These are phyloP conservation scores for Numida meleagris DNA, from an alignment of 2,113 vertebrate species.

Conservation along the genomic window DNA sequence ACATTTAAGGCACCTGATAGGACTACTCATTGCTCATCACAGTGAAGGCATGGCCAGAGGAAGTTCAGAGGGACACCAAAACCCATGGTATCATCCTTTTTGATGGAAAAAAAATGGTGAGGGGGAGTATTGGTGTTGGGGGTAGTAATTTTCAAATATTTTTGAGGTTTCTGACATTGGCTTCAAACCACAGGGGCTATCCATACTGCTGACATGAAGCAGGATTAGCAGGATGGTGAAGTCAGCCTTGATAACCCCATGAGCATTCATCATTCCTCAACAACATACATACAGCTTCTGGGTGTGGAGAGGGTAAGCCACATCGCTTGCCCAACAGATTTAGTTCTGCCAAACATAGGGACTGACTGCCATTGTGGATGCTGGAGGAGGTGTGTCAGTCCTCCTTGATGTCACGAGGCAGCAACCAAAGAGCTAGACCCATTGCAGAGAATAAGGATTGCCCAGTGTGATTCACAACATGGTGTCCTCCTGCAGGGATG, in stretches of 20 bases:
- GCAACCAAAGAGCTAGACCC: neutral
- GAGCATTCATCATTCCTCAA: neutral
- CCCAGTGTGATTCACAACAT: accelerated
- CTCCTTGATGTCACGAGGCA: neutral
- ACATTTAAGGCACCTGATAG: neutral
- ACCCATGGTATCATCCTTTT: neutral
- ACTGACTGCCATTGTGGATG: neutral
- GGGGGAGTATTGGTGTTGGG: neutral
- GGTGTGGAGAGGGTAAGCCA: constrained; percentile 20
- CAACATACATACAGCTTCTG: neutral
- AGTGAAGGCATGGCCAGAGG: neutral
- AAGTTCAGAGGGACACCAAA: neutral
- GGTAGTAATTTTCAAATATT: neutral
- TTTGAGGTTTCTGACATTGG: neutral
- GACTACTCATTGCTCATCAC: neutral
- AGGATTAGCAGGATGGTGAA: constrained; percentile 23
- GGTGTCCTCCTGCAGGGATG: neutral
- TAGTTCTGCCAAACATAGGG: neutral
- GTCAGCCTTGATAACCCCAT: constrained; percentile 5
- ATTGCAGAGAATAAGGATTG: neutral
- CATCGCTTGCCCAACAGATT: constrained; percentile 10
- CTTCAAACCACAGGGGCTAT: neutral
- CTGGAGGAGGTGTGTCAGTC: neutral
- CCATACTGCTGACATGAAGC: neutral
- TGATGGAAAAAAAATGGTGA: neutral